A percentile compares a stretch with the other conserved stretches of the same genome.
Evolutionary conservation across 2,888 invertebrate species (phyloP).

Genomic region (Drosophila hamatofila): DNA sequence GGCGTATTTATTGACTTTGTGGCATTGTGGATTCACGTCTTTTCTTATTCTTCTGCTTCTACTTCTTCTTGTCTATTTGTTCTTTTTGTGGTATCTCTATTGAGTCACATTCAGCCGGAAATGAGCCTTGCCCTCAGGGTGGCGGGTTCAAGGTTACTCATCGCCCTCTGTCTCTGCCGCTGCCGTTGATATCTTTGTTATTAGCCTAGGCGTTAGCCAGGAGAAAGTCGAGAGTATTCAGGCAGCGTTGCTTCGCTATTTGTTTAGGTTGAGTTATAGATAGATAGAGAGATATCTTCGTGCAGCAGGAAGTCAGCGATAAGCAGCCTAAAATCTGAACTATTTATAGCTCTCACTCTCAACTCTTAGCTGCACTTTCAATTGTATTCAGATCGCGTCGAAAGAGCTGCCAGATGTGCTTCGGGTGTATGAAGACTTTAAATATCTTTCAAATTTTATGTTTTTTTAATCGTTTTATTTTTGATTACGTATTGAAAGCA

Average conservation of each 20-base stretch:
- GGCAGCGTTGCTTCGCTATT: conserved; percentile 27
- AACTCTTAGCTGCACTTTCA: conserved; percentile 24
- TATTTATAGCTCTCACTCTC: conserved; percentile 42
- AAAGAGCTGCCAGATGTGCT: conserved; percentile 1
- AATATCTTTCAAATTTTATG: conserved; percentile 11
- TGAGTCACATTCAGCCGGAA: conserved; percentile 65
- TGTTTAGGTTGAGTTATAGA: conserved; percentile 40
- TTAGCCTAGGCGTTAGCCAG: conserved; percentile 49
- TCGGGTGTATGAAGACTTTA: background rate
- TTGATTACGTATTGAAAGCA: background rate
- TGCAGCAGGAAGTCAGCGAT: conserved; percentile 53
- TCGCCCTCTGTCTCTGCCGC: conserved; percentile 1
- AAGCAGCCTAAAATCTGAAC: conserved; percentile 33
- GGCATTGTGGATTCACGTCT: conserved; percentile 63
- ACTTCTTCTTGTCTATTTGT: conserved; percentile 12
- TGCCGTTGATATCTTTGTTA: conserved; percentile 72
- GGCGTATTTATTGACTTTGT: conserved; percentile 77
- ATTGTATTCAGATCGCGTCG: conserved; percentile 15
- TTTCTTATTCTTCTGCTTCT: conserved; percentile 8
- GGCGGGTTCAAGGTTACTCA: conserved; percentile 65
- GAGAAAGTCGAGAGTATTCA: conserved; percentile 26
- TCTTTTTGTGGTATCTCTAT: conserved; percentile 26
- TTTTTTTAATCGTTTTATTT: conserved; percentile 1
- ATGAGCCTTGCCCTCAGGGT: conserved; percentile 55
- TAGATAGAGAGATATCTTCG: conserved; percentile 26